Base-by-base conservation (phyloP, 1,140 invertebrate species). In the Panulirus ornatus region DNA sequence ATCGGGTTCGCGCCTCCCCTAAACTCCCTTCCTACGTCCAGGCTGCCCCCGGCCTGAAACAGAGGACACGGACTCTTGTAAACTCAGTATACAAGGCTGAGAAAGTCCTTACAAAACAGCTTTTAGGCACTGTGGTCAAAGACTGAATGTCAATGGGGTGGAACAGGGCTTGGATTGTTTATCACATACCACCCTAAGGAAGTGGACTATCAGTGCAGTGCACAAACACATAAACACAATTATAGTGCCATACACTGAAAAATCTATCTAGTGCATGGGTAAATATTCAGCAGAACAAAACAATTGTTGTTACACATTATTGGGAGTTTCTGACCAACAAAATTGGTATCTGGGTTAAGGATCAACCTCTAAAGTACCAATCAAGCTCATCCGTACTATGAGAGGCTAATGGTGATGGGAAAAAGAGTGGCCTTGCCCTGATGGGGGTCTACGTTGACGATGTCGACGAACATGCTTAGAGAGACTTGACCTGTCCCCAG, bases 381-480 rank as follows among this genome's bases (percentile, higher is more conserved):
- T n/a, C 16, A n/a, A 40, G 36, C 1, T 38, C 36, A 75, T 38
- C 30, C 40, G 51, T 79, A 44, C 42, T 42, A 30, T 51, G 30
- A 44, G 3, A 30, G 22, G 22, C 51, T 79, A 79, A 44, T 47
- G 76, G 19, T 79, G 76, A 27, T 79, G 76, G 27, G 42, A 27
- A 47, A 44, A 36, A 16, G 76, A 44, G 42, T 30, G 27, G 58
- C 58, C 58, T 30, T n/a, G 58, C 58, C 58, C 58, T 66, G 58
- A 66, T 30, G 58, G 30, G 58, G 58, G 58, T 5, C 30, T 66
- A 66, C 27, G 83, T 8, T 75, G 83, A 51, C 89, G 91, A 51
- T 79, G 86, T 34, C 85, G 86, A 36, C 86, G 79, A 66, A 82
- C 66, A 84, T 91, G 91, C 47, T 88, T 88, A 16, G 91, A 88